phyloP scores from a whole-genome alignment of 1,140 invertebrate species.

The Adelges cooleyi region DNA sequence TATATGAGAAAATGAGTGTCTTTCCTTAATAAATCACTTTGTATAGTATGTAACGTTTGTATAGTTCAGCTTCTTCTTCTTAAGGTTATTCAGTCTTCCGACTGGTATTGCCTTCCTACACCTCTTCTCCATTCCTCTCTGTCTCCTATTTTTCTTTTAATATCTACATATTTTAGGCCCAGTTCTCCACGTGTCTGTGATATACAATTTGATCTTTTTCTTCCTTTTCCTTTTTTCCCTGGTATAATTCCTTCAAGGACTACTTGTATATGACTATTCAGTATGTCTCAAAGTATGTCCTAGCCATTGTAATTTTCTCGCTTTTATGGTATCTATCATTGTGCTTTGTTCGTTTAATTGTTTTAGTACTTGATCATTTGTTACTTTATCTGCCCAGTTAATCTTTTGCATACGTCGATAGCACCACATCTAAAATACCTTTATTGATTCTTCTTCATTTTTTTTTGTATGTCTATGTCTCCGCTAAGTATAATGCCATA shows the following conservation, averaged over 20 bases:
- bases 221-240: neutral
- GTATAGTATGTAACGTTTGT: no score
- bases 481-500: neutral
- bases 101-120: no score
- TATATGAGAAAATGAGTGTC: no score
- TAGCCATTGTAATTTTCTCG: neutral
- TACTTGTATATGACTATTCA: neutral
- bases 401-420: slow-evolving; percentile 1
- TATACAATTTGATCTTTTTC: neutral
- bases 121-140: neutral
- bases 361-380: neutral
- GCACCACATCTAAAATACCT: neutral
- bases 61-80: no score
- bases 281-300: neutral
- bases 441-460: neutral
- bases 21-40: no score
- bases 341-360: neutral
- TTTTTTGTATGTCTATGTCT: neutral
- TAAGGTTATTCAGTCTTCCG: no score
- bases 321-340: neutral
- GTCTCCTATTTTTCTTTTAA: neutral
- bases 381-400: neutral
- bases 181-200: neutral
- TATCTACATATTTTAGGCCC: neutral
- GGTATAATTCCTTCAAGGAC: neutral